Conservation (phyloP, 2,113 vertebrate genomes). For the Trichechus manatus region DNA sequence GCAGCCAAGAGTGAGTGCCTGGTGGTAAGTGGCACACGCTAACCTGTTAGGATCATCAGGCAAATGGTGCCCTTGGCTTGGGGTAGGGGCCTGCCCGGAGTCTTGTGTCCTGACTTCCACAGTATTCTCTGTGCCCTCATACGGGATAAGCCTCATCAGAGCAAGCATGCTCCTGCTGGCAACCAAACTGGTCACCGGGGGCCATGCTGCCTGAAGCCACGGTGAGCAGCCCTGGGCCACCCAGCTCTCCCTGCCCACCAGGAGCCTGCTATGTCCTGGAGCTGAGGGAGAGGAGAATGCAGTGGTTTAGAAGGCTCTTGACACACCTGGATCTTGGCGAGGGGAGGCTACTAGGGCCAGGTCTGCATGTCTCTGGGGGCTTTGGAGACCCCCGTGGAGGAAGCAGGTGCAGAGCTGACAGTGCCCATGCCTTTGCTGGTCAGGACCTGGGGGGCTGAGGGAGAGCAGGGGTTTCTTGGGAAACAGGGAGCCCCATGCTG, state of each 20-base stretch:
- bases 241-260: not conserved
- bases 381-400: not conserved
- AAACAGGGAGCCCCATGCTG: rapidly evolving
- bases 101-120: not conserved
- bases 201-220: no score
- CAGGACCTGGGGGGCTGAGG: not conserved
- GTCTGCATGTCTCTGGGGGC: not conserved
- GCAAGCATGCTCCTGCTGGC: not conserved
- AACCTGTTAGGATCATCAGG: not conserved
- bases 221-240: not conserved
- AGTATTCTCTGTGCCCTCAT: not conserved
- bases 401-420: not conserved
- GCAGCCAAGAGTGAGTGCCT: no score
- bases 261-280: not conserved
- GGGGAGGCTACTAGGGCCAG: not conserved
- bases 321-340: not conserved
- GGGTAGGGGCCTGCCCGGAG: rapidly evolving
- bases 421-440: not conserved
- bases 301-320: not conserved
- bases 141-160: not conserved
- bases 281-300: not conserved
- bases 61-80: not conserved
- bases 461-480: not conserved
- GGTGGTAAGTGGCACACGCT: not conserved
- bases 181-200: not conserved